Conservation (phyloP, 2,797 vertebrate genomes). For the Amphiprion clarkii region DNA sequence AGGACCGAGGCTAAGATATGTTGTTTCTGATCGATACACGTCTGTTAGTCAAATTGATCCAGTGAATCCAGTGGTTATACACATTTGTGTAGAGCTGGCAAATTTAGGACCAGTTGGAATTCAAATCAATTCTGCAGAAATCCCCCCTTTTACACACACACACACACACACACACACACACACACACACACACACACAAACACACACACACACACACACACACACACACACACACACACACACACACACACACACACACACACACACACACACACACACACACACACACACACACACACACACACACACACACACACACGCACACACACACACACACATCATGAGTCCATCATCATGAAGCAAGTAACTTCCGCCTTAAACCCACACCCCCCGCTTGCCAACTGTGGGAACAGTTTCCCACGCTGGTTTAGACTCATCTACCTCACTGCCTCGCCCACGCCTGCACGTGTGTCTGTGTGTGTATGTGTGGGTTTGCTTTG, state of each 20-base stretch:
- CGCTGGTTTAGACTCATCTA: conserved; percentile 47
- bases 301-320: conserved; percentile 13
- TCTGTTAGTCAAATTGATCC: too few species aligned
- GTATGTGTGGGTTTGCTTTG: not conserved
- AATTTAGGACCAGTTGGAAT: conserved; percentile 66
- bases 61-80: not conserved
- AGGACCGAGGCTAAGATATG: too few species aligned
- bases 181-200: too few species aligned
- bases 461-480: conserved; percentile 40
- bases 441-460: conserved; percentile 30
- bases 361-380: conserved; percentile 62
- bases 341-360: conserved; percentile 57
- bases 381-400: conserved; percentile 69
- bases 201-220: conserved; percentile 14
- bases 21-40: too few species aligned
- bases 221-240: conserved; percentile 33
- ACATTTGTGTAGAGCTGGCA: conserved; percentile 22
- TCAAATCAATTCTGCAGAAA: conserved; percentile 53
- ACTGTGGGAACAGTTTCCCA: conserved; percentile 75
- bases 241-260: not conserved
- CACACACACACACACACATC: conserved; percentile 43
- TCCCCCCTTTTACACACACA: conserved; percentile 16
- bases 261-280: too few species aligned
- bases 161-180: not conserved
- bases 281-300: conserved; percentile 14